Evolutionary conservation across 2,888 invertebrate genomes (phyloP).

Genomic region (Cataglyphis albicans): DNA sequence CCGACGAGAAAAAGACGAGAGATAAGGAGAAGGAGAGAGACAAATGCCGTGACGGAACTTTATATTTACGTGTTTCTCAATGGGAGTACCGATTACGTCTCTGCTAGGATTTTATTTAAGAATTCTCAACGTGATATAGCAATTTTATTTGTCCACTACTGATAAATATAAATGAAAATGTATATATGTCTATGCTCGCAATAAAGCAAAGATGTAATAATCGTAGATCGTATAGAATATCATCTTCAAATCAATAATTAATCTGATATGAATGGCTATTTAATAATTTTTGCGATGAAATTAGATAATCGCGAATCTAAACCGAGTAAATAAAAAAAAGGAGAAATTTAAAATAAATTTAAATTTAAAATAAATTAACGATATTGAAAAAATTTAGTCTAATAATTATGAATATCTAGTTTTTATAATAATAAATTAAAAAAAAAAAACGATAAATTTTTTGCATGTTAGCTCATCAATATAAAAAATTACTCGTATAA

Average conservation of each 20-base stretch:
- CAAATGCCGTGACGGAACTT: conserved; percentile 29
- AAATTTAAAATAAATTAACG: not conserved
- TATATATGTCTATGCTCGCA: not conserved
- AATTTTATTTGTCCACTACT: conserved; percentile 21
- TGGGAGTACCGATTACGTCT: not conserved
- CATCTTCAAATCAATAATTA: conserved; percentile 20
- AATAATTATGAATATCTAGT: conserved; percentile 11
- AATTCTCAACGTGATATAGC: conserved; percentile 23
- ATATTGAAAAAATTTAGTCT: not conserved
- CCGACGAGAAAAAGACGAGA: conserved; percentile 3
- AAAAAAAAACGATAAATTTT: not conserved
- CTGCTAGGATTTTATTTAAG: conserved; percentile 38
- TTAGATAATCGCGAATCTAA: not conserved
- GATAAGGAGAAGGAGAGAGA: not conserved
- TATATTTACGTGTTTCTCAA: conserved; percentile 34
- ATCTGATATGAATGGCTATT: conserved; percentile 10
- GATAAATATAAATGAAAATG: conserved; percentile 17
- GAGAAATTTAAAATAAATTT: not conserved
- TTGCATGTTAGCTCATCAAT: conserved; percentile 8
- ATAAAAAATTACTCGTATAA: conserved; percentile 19
- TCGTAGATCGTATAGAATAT: conserved; percentile 10
- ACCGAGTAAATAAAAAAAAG: not conserved
- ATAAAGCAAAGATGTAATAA: not conserved
- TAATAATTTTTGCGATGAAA: conserved; percentile 7
- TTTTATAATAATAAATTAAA: not conserved